Base-by-base conservation (phyloP, 2,797 vertebrate species). In the Chromobotia macracanthus region DNA sequence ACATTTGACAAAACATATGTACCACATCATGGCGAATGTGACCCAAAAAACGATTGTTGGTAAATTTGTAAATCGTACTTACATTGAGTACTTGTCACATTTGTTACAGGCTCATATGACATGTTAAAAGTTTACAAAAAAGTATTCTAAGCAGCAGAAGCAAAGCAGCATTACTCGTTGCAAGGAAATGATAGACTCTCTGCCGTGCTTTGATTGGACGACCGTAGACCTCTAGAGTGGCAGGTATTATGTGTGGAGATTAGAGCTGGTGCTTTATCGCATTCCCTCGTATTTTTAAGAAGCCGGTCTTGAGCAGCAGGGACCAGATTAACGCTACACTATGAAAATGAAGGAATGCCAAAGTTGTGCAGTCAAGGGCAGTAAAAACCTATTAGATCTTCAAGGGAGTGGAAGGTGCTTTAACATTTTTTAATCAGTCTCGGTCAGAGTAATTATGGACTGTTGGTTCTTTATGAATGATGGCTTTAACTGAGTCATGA, bases 311-410 rank as follows among this genome's bases (percentile, higher is more conserved):
- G 73, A 82, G 73, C 61, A 64, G 69, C 73, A 38, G 71, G 75
- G 70, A 67, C 65, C 72, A 75, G 75, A 79, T 77, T 80, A 76
- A 53, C 13, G 7, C n/a, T 21, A 67, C 50, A 38, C 58, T 66
- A 60, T 71, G 77, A 74, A 67, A 73, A 38, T 53, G 25, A 67
- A 80, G 81, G 79, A 16, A 72, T 25, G 51, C 41, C 60, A 28
- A 48, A 82, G 58, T 68, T 28, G 18, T 68, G 56, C 68, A 66
- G 71, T 83, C 79, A 86, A 83, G 83, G 53, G 53, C 81, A 71
- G 67, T 31, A 48, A 79, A 84, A 86, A 76, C 85, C 78, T 81
- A 75, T 86, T 86, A 81, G 28, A 2, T 68, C 79, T 81, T 74
- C 72, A 79, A 77, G 70, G 67, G 75, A 75, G 75, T 58, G 65